Conservation (phyloP, 1,140 invertebrate genomes). For the Mycetomoellerius zeteki region DNA sequence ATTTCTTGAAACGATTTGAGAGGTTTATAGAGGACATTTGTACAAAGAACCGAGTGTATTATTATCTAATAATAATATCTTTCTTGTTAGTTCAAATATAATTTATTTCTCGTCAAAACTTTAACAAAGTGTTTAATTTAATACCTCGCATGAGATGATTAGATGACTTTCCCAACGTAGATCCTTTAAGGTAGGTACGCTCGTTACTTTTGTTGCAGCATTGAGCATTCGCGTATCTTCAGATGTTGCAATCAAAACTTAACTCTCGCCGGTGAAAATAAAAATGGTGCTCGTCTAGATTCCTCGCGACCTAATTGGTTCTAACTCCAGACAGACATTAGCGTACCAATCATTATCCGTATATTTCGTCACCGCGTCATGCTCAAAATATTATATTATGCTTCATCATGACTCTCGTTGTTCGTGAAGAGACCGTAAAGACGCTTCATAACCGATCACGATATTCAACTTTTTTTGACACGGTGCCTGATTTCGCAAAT, state of each 20-base stretch:
- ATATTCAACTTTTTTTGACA: constrained; percentile 37
- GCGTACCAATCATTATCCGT: constrained; percentile 43
- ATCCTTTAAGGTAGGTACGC: background rate
- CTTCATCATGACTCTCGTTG: constrained; percentile 45
- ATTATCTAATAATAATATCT: constrained; percentile 23
- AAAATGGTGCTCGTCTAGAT: constrained; percentile 22
- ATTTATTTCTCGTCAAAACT: constrained; percentile 29
- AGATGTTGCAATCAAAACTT: constrained; percentile 40
- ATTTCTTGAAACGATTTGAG: background rate
- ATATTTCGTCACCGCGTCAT: constrained; percentile 36
- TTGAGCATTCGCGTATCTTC: constrained; percentile 34
- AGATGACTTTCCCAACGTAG: background rate
- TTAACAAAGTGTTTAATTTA: constrained; percentile 28
- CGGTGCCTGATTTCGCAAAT: constrained; percentile 13
- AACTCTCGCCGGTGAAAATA: constrained; percentile 15
- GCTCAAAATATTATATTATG: constrained; percentile 53
- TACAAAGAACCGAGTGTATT: background rate
- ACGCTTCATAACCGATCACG: constrained; percentile 51
- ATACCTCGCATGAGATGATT: background rate
- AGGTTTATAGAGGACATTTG: background rate
- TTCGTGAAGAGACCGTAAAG: constrained; percentile 16
- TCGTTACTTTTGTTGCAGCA: constrained; percentile 38
- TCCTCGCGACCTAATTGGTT: constrained; percentile 47
- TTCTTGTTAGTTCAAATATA: background rate
- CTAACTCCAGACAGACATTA: constrained; percentile 56